Conservation (phyloP, 2,888 invertebrate species). For the Mythimna ferrago region DNA sequence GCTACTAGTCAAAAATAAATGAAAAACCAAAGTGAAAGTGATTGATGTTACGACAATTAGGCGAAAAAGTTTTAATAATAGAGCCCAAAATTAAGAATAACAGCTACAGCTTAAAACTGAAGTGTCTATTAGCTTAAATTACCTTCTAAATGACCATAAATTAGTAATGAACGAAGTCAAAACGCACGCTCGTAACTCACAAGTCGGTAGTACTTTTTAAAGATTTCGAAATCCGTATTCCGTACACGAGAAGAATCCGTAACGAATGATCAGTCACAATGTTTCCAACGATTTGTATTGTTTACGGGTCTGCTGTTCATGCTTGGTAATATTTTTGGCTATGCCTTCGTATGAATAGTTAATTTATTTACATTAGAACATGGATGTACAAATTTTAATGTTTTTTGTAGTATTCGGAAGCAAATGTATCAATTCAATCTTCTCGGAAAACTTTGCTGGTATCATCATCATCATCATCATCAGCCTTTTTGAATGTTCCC, state of each 20-base stretch:
- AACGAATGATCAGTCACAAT: slow-evolving; percentile 44
- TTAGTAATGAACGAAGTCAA: slow-evolving; percentile 4
- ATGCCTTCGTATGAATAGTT: too few species aligned
- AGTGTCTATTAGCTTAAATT: neutral
- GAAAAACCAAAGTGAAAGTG: neutral
- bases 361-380: too few species aligned
- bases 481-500: too few species aligned
- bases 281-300: slow-evolving; percentile 43
- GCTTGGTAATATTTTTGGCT: slow-evolving; percentile 22
- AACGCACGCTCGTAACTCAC: slow-evolving; percentile 2
- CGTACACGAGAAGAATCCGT: slow-evolving; percentile 16
- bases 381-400: too few species aligned
- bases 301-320: slow-evolving; percentile 34
- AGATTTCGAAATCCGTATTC: slow-evolving; percentile 34
- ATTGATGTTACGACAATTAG: neutral
- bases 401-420: too few species aligned
- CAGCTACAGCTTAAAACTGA: neutral
- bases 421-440: too few species aligned
- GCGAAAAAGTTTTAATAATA: neutral
- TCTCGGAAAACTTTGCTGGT: too few species aligned
- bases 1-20: too few species aligned
- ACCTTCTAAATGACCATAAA: neutral
- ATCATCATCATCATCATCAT: too few species aligned
- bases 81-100: neutral
- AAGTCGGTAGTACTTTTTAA: slow-evolving; percentile 23